Evolutionary conservation across 2,888 invertebrate species (phyloP).

Genomic region (Scaptomyza parva): DNA sequence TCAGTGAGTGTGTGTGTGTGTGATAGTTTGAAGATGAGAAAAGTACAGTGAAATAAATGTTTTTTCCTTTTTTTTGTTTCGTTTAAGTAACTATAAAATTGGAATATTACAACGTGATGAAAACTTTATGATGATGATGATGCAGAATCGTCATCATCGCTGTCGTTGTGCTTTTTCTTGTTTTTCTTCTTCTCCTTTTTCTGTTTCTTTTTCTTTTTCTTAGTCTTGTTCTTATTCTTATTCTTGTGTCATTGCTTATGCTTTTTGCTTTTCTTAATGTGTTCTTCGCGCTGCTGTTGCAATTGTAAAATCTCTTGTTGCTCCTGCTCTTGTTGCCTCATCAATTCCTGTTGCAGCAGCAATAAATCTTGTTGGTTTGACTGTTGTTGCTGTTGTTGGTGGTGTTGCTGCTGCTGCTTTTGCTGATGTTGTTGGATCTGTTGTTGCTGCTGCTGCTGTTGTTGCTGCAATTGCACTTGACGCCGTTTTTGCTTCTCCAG

Average conservation of each 20-base stretch:
- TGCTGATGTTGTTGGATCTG: not conserved
- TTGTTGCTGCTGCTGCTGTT: conserved; percentile 9
- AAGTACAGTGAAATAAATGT: not conserved
- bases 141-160: not conserved
- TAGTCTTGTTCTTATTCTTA: not conserved
- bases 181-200: not conserved
- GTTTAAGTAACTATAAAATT: too few relatives aligned
- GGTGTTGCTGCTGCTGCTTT: conserved; percentile 2
- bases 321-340: not conserved
- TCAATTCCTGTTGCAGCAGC: not conserved
- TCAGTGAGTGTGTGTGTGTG: not conserved
- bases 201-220: conserved; percentile 1
- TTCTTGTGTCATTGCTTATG: conserved; percentile 15
- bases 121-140: not conserved
- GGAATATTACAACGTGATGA: not conserved
- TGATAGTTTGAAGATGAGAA: not conserved
- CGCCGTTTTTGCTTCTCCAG: conserved; percentile 67
- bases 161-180: not conserved
- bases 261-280: not conserved
- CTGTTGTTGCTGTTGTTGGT: conserved; percentile 14
- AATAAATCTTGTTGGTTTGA: not conserved
- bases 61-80: not conserved
- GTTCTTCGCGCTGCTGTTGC: not conserved
- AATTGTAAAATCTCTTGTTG: not conserved
- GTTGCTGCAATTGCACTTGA: conserved; percentile 46